Percentiles rank a stretch among this genome's conserved stretches.
These are phyloP conservation scores for Ptychoptera contaminata DNA, from an alignment of 2,888 invertebrate species.

Conservation along the genomic window DNA sequence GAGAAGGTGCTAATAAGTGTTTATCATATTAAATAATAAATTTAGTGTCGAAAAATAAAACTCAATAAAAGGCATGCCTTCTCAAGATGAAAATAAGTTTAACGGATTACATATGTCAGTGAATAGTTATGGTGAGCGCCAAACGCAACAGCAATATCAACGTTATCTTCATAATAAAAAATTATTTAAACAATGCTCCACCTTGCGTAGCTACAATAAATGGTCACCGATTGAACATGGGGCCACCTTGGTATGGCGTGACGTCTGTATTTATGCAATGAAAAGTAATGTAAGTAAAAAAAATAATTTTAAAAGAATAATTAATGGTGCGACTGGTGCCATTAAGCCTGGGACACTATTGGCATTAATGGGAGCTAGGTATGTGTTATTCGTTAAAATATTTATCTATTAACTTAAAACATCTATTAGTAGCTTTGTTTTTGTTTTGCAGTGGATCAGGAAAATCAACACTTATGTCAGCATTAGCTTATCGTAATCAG, in stretches of 20 bases:
- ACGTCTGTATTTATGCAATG: slow-evolving; percentile 54
- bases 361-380: slow-evolving; percentile 77
- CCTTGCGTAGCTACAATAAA: slow-evolving; percentile 32
- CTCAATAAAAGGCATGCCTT: no score
- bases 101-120: no score
- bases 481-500: slow-evolving; percentile 59
- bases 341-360: slow-evolving; percentile 67
- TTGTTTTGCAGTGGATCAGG: slow-evolving; percentile 50
- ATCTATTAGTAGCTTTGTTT: slow-evolving; percentile 1
- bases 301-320: slow-evolving; percentile 47
- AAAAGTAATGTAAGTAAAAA: slow-evolving; percentile 29
- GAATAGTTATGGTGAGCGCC: no score
- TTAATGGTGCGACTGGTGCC: slow-evolving; percentile 70
- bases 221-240: slow-evolving; percentile 44
- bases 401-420: slow-evolving; percentile 2
- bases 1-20: no score
- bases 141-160: no score
- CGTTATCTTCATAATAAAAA: neutral
- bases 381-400: slow-evolving; percentile 17
- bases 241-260: slow-evolving; percentile 63
- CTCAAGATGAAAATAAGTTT: no score
- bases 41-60: no score
- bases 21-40: no score
- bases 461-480: slow-evolving; percentile 76
- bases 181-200: slow-evolving; percentile 15